Percentiles rank a stretch among this genome's conserved stretches.
Conservation (phyloP, 2,797 vertebrate genomes). For the Arremon aurantiirostris region DNA sequence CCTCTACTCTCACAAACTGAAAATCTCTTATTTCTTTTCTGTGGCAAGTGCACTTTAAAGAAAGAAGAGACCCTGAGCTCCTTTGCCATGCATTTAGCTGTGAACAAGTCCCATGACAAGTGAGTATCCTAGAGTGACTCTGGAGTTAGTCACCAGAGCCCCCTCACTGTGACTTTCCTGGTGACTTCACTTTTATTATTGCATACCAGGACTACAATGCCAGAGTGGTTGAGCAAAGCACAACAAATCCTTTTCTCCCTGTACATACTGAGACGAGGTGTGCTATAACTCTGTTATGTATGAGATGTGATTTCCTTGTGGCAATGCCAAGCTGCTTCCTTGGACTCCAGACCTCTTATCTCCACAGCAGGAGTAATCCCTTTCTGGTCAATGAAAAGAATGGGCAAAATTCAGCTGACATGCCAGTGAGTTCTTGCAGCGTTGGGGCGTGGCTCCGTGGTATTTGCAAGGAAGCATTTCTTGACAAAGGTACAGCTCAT, state of each 20-base stretch:
- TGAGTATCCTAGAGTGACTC: not conserved
- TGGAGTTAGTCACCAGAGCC: not conserved
- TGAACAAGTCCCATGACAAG: not conserved
- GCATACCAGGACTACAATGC: not conserved
- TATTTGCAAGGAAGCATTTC: not conserved
- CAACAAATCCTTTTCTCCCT: not conserved
- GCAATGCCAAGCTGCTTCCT: not conserved
- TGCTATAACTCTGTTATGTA: not conserved
- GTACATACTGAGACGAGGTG: not conserved
- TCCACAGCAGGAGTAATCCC: not conserved
- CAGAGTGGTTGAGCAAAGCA: not conserved
- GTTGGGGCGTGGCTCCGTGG: rapidly evolving
- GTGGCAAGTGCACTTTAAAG: not conserved
- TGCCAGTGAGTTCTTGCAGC: not conserved
- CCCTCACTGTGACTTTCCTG: not conserved
- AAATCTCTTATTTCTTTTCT: not conserved
- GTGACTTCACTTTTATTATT: constrained; percentile 7
- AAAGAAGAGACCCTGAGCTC: not conserved
- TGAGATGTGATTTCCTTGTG: not conserved
- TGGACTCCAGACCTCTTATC: not conserved
- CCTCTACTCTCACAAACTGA: not conserved
- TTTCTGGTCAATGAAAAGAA: not conserved
- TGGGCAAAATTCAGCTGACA: not conserved
- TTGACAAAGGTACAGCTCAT: not conserved
- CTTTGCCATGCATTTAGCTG: not conserved